phyloP scores from a whole-genome alignment of 1,140 invertebrate genomes.

The Lethocerus indicus region DNA sequence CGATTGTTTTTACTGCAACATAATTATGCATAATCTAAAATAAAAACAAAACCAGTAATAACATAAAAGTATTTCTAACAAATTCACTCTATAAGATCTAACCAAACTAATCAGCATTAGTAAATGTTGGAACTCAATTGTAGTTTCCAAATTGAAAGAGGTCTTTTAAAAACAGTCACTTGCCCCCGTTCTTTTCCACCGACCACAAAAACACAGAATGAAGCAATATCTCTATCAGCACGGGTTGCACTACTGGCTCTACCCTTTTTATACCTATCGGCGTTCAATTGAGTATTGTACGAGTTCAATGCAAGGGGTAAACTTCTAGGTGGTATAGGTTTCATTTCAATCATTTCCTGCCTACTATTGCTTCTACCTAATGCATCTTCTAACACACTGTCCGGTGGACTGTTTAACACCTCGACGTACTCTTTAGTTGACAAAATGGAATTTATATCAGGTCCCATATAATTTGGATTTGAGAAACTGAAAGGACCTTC shows the following conservation, averaged over 20 bases:
- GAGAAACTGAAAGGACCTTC: conserved; percentile 24
- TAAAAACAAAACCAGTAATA: background rate
- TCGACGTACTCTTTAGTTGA: conserved; percentile 19
- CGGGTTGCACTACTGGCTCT: conserved; percentile 28
- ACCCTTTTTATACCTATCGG: conserved; percentile 26
- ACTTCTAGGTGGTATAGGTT: conserved; percentile 24
- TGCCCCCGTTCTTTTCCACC: conserved; percentile 48
- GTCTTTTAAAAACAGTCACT: conserved; percentile 44
- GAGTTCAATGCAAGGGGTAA: conserved; percentile 21
- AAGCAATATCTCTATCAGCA: conserved; percentile 25
- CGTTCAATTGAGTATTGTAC: conserved; percentile 17
- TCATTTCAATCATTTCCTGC: conserved; percentile 20
- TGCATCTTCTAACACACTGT: conserved; percentile 21
- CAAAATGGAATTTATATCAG: conserved; percentile 32
- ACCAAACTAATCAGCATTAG: conserved; percentile 10
- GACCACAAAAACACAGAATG: conserved; percentile 41
- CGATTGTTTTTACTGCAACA: background rate
- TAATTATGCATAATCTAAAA: background rate
- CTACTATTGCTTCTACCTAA: conserved; percentile 18
- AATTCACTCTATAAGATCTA: too few relatives aligned
- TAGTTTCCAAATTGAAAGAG: conserved; percentile 45
- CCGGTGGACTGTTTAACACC: conserved; percentile 21
- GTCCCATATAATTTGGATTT: conserved; percentile 54
- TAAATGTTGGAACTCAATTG: conserved; percentile 25
- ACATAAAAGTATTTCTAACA: background rate